These are phyloP conservation scores for human (Homo sapiens) DNA, from an alignment of 2,113 vertebrate genomes.

Conservation along the genomic window GRCh38 chr21:46066001-46066500, in stretches of 20 bases:
- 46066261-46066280: fast-evolving
- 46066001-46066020: background rate
- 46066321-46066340: fast-evolving
- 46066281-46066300: background rate
- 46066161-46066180: conserved; percentile 18
- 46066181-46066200: background rate
- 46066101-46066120: fast-evolving
- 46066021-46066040: background rate
- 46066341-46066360: background rate
- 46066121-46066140: background rate
- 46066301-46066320: background rate
- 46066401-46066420: background rate
- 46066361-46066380: background rate
- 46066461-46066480: background rate
- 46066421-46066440: no score
- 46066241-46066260: background rate
- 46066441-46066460: fast-evolving
- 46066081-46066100: background rate
- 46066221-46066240: background rate
- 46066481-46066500: fast-evolving
- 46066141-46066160: background rate
- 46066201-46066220: background rate
- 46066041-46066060: fast-evolving
- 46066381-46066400: fast-evolving
- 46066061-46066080: background rate